Evolutionary conservation across 2,888 invertebrate species (phyloP).

Genomic region (Synanthedon myopaeformis): DNA sequence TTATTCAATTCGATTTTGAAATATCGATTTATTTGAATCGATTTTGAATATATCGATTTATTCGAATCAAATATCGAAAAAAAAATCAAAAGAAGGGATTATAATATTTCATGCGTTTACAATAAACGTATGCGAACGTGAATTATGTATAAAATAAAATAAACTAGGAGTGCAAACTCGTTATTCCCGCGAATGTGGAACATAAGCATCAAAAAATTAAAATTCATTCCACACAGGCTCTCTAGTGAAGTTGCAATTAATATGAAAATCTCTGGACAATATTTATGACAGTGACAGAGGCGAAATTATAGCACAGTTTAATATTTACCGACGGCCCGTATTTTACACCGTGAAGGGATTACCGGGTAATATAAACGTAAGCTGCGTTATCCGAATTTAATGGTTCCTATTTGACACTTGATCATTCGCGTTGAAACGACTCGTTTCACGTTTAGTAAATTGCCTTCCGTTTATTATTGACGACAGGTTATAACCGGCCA

Average conservation of each 20-base stretch:
- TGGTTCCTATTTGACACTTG: constrained; percentile 47
- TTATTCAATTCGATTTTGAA: no score
- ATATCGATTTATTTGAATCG: no score
- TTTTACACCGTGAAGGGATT: constrained; percentile 55
- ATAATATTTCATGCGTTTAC: no score
- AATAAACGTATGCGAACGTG: no score
- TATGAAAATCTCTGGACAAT: constrained; percentile 53
- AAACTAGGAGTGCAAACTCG: no score
- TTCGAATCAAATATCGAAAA: no score
- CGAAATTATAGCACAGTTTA: constrained; percentile 52
- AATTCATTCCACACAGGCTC: constrained; percentile 40
- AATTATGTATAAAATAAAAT: no score
- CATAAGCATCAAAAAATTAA: constrained; percentile 35
- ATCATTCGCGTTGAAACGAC: constrained; percentile 39
- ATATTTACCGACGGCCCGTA: constrained; percentile 59
- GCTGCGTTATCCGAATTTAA: constrained; percentile 48
- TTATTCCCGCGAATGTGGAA: constrained; percentile 3
- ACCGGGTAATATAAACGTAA: constrained; percentile 49
- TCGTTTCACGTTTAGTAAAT: constrained; percentile 32
- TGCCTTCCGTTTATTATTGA: constrained; percentile 30
- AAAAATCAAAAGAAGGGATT: no score
- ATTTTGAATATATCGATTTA: no score
- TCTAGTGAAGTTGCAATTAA: constrained; percentile 48
- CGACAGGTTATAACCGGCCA: constrained; percentile 15
- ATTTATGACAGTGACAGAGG: constrained; percentile 52